Conservation (phyloP, 2,797 vertebrate species). For the Zalophus californianus region DNA sequence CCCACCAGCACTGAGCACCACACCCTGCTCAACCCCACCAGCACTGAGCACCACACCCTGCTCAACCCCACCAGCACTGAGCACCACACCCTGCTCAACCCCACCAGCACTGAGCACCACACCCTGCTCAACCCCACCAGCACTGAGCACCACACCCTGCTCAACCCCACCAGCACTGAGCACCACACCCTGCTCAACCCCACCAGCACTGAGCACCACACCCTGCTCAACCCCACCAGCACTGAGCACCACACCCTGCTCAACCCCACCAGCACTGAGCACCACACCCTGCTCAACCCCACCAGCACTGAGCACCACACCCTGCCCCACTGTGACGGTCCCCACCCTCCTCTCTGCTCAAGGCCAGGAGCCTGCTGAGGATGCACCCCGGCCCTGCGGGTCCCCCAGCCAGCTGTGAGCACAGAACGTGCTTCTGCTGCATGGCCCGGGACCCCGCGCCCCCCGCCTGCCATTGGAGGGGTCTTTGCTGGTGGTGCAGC, state of each 20-base stretch:
- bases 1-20: neutral
- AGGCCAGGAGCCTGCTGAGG: neutral
- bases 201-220: neutral
- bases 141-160: neutral
- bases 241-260: too few relatives aligned
- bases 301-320: neutral
- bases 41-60: neutral
- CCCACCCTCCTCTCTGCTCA: neutral
- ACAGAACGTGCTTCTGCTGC: neutral
- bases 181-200: too few relatives aligned
- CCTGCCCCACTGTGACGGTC: neutral
- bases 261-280: neutral
- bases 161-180: neutral
- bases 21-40: too few relatives aligned
- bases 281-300: too few relatives aligned
- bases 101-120: neutral
- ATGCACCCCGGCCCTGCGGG: neutral
- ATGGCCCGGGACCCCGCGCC: neutral
- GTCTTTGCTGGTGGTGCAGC: neutral
- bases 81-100: too few relatives aligned
- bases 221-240: too few relatives aligned
- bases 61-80: neutral
- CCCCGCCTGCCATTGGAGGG: neutral
- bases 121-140: too few relatives aligned
- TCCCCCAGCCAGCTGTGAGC: neutral